Evolutionary conservation across 2,888 invertebrate species (phyloP), one percentile per base, ranked within the genome.

Genomic region (Polymixis flavicincta): DNA sequence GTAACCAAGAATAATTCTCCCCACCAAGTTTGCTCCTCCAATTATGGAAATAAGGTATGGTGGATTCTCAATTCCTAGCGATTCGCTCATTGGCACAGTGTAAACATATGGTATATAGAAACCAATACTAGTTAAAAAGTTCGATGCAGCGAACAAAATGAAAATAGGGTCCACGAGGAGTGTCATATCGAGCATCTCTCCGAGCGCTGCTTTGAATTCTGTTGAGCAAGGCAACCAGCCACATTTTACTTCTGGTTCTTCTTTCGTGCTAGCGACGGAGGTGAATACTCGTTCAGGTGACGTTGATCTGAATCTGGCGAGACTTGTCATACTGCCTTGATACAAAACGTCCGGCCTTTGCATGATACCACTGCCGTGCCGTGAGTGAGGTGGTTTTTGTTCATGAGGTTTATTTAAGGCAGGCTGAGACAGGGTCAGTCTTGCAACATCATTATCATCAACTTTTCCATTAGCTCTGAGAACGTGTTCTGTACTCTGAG

Each of bases 101-200:
- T 98, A 99, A 71, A 99, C 98, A 92, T 99, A 99, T 54, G 99
- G 99, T 90, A 99, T 97, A 93, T 99, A 99, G 96, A 99, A 99
- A 79, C 99, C 99, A 91, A 99, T 98, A 92, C 99, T 99, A 61
- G 99, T 99, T 91, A 98, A 98, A 93, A 99, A 99, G 95, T 99
- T 99, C 57, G 99, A 99, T 72, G 99, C 88, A 22, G 98, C 97
- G 93, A 99, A 99, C 79, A 99, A 95, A 83, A 99, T 96, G 93
- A 99, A 99, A 83, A 99, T 97, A 48, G 98, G 97, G 94, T 99
- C 98, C 87, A 97, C 97, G 76, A 99, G 97, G 67, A 99, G 96
- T 0, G 98, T 97, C 84, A 99, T 97, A 91, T 99, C 98, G 90
- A 99, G 97, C 98, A 99, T 99, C 94, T 98, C 97, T 66, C 97